A percentile compares a stretch with the other conserved stretches of the same genome.
phyloP scores from a whole-genome alignment of 2,888 invertebrate genomes.

The Drosophila fulvimacula region DNA sequence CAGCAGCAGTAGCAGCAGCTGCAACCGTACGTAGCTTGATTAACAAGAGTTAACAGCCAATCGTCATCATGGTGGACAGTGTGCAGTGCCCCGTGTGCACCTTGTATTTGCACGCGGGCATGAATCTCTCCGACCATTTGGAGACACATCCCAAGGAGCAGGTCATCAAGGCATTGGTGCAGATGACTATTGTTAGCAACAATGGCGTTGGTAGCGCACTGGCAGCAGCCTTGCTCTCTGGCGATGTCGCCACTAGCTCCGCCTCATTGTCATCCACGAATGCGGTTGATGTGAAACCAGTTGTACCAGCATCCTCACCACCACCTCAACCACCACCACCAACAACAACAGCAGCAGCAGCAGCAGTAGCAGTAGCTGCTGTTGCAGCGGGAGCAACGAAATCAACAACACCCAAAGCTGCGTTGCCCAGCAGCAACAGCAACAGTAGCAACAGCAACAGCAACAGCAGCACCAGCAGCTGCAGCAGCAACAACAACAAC shows the following conservation, averaged over 20 bases:
- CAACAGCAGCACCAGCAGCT: conserved; percentile 12
- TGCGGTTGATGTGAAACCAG: conserved; percentile 62
- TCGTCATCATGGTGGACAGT: conserved; percentile 80
- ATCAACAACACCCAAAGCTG: conserved; percentile 34
- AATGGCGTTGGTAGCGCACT: conserved; percentile 56
- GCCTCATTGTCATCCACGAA: conserved; percentile 12
- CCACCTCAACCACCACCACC: conserved; percentile 22
- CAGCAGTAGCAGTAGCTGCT: conserved; percentile 5
- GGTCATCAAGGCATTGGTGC: conserved; percentile 91
- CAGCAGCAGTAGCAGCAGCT: conserved; percentile 22
- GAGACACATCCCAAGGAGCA: conserved; percentile 95
- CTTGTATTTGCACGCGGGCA: conserved; percentile 92
- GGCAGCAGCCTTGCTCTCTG: conserved; percentile 54
- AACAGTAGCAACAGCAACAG: conserved; percentile 41
- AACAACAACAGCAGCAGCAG: conserved; percentile 7
- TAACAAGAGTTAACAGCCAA: conserved; percentile 19
- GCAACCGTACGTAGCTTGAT: conserved; percentile 26
- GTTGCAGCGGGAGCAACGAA: conserved; percentile 20
- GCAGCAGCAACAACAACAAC: conserved; percentile 23
- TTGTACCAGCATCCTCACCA: conserved; percentile 33
- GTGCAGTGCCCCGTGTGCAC: conserved; percentile 93
- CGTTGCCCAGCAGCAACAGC: conserved; percentile 31
- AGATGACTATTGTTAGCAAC: conserved; percentile 79
- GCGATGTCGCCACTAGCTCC: conserved; percentile 15
- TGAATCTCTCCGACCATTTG: conserved; percentile 91